These are phyloP conservation scores for Alethe diademata DNA, from an alignment of 2,113 vertebrate genomes.

Conservation along the genomic window DNA sequence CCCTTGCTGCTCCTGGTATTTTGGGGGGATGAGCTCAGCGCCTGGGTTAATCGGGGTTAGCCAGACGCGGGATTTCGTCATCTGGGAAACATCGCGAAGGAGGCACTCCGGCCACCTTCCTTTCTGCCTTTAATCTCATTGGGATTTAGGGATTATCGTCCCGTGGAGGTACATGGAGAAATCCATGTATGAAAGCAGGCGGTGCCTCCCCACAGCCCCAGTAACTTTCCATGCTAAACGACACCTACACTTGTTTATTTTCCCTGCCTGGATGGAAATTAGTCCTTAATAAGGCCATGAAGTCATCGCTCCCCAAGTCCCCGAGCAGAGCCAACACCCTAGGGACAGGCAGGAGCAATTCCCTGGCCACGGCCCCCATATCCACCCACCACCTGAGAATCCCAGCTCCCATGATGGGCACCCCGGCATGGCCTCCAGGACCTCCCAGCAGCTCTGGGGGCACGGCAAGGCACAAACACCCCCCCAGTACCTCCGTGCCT, in stretches of 20 bases:
- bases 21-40: neutral
- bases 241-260: neutral
- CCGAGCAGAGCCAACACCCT: neutral
- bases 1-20: neutral
- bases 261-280: neutral
- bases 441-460: neutral
- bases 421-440: neutral
- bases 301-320: neutral
- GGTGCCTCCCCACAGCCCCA: neutral
- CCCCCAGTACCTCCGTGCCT: neutral
- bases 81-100: neutral
- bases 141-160: conserved; percentile 68
- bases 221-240: neutral
- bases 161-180: neutral
- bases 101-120: neutral
- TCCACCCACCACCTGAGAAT: neutral
- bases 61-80: neutral
- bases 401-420: neutral
- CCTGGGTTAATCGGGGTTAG: neutral
- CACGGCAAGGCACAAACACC: neutral
- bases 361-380: fast-evolving
- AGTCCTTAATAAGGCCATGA: neutral
- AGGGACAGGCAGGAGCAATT: neutral
- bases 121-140: conserved; percentile 15
- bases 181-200: neutral